These are phyloP conservation scores for Apamea crenata DNA, from an alignment of 2,888 invertebrate species.

Conservation along the genomic window DNA sequence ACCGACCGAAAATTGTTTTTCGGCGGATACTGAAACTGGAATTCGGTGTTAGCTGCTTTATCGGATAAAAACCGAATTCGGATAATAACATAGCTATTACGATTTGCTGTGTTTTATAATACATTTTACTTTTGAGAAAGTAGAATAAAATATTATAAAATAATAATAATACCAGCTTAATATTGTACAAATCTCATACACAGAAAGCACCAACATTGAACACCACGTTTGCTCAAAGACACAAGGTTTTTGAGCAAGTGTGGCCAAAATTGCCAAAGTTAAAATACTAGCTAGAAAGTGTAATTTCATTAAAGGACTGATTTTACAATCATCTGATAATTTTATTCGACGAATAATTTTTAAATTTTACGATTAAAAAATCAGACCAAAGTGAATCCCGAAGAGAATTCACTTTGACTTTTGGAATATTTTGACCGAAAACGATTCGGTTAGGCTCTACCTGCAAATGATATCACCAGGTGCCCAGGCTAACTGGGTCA, in stretches of 20 bases:
- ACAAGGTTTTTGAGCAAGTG: not conserved
- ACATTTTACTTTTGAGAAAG: not conserved
- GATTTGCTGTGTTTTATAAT: not conserved
- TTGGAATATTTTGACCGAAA: not conserved
- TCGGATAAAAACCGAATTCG: not conserved
- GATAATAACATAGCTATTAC: not conserved
- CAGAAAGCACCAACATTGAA: not conserved
- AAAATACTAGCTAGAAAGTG: not conserved
- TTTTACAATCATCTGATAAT: no score
- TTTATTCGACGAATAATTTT: no score
- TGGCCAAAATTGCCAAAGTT: not conserved
- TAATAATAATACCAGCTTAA: not conserved
- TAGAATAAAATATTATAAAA: not conserved
- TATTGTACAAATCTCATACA: not conserved
- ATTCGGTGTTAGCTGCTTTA: not conserved
- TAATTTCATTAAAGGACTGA: not conserved
- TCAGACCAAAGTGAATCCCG: not conserved
- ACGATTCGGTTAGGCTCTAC: not conserved
- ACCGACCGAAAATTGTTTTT: constrained; percentile 5
- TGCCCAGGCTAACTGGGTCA: constrained; percentile 44
- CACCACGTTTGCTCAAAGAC: not conserved
- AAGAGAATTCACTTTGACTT: no score
- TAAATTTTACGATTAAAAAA: no score
- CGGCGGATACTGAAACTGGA: not conserved
- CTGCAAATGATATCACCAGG: constrained; percentile 33